Percentiles rank a stretch among this genome's conserved stretches.
These are phyloP conservation scores for Phrynocephalus forsythii DNA, from an alignment of 2,797 vertebrate genomes.

Conservation along the genomic window DNA sequence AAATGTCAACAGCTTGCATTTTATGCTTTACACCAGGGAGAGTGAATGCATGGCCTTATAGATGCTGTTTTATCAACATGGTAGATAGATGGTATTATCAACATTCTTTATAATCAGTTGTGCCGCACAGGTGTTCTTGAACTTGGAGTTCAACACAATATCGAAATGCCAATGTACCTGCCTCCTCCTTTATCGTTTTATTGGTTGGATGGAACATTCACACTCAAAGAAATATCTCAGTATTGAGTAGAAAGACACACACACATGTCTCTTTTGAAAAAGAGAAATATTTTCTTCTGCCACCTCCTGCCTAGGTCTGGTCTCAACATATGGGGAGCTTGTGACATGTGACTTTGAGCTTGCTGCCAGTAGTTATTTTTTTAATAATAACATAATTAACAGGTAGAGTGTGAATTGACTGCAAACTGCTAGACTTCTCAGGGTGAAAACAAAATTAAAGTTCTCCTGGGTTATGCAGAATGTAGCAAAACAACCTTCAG, in stretches of 20 bases:
- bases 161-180: not conserved
- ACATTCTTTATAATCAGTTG: not conserved
- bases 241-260: not conserved
- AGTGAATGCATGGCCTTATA: not conserved
- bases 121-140: not conserved
- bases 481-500: not conserved
- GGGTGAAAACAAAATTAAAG: constrained; percentile 49
- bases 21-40: not conserved
- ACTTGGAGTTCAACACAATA: not conserved
- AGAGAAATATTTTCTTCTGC: not conserved
- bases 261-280: not conserved
- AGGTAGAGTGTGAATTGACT: constrained; percentile 34
- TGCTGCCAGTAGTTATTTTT: constrained; percentile 12
- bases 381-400: constrained; percentile 49
- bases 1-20: too few relatives aligned
- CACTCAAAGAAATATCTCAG: not conserved
- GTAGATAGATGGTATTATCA: not conserved
- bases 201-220: not conserved
- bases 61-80: not conserved
- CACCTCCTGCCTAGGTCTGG: constrained; percentile 25
- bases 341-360: constrained; percentile 14
- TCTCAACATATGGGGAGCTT: constrained; percentile 12
- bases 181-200: not conserved
- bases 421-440: constrained; percentile 15
- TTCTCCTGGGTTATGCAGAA: constrained; percentile 22